Conservation (phyloP, 2,113 vertebrate genomes). For the Platichthys flesus region DNA sequence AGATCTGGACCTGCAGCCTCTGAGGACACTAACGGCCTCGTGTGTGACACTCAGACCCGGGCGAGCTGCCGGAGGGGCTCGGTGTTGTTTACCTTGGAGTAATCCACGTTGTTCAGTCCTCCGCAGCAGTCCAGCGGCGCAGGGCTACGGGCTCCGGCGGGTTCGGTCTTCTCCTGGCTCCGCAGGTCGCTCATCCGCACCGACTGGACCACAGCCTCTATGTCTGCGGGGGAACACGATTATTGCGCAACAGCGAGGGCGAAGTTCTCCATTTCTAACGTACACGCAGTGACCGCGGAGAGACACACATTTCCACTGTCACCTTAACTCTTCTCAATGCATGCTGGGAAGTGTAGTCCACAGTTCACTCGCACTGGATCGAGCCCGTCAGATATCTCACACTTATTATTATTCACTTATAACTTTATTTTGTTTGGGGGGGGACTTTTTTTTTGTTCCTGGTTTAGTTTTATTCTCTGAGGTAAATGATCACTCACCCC, state of each 20-base stretch:
- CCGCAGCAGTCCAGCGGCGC: constrained; percentile 79
- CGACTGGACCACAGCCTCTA: not conserved
- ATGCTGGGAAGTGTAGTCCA: constrained; percentile 72
- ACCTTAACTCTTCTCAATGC: constrained; percentile 34
- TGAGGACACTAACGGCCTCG: not conserved
- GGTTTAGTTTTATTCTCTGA: not conserved
- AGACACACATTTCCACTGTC: constrained; percentile 16
- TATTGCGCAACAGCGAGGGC: not conserved
- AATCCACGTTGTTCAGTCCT: constrained; percentile 82
- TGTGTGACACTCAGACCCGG: not conserved
- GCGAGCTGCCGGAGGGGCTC: not conserved
- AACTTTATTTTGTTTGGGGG: too few species aligned
- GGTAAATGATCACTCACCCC: not conserved
- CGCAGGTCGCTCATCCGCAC: not conserved
- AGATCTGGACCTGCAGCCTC: not conserved
- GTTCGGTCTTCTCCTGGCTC: not conserved
- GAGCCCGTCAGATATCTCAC: too few species aligned
- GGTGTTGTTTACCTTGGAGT: constrained; percentile 75
- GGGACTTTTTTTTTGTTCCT: not conserved
- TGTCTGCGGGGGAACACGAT: too few species aligned
- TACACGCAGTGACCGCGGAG: not conserved
- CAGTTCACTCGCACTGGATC: not conserved
- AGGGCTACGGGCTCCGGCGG: not conserved
- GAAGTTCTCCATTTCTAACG: constrained; percentile 1
- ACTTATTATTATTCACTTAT: too few species aligned